Evolutionary conservation across 2,113 vertebrate species (phyloP), one percentile per base, ranked within the genome.

Genomic region (Carassius carassius): DNA sequence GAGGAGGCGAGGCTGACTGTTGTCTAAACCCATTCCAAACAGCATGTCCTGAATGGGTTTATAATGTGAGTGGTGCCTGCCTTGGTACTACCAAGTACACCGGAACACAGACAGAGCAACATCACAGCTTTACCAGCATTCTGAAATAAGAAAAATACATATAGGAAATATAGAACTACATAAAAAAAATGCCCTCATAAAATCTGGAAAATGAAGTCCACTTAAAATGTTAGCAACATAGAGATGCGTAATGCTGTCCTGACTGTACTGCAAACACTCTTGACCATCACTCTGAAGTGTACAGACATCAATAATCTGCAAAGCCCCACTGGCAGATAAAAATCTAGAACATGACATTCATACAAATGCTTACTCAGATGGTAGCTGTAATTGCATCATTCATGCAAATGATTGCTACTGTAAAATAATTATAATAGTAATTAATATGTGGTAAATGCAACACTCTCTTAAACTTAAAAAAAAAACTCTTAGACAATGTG

Each of bases 51-150:
- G 92, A 85, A 99, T 96, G 85, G 93, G 94, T 83, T 96, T 96
- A 92, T 94, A 97, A 88, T 99, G 98, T 25, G 97, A 95, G 0
- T 86, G 87, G n/a, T 98, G 92, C 41, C 95, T 95, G 17, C 96
- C 97, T 35, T 97, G 65, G 44, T 93, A 95, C 0, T 92, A 90
- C 97, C 98, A 99, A 29, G 29, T 29, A 29, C 29, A 29, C 29
- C 29, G 29, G 29, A 29, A 29, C 29, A 29, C 29, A 29, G 29
- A 29, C 29, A 29, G 88, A 96, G 97, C 87, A 99, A 90, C 0
- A 91, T 96, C 90, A 99, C 96, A 0, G 94, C 91, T 6, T 94
- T 94, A 19, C 90, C 95, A 9, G 91, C 49, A 86, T 99, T 97
- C 98, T 99, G 87, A 17, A 83, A 79, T 0, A 82, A 78, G 14